Percentiles rank a stretch among this genome's conserved stretches.
phyloP scores from a whole-genome alignment of 2,888 invertebrate species.

The Macrosoma leucophasiata region DNA sequence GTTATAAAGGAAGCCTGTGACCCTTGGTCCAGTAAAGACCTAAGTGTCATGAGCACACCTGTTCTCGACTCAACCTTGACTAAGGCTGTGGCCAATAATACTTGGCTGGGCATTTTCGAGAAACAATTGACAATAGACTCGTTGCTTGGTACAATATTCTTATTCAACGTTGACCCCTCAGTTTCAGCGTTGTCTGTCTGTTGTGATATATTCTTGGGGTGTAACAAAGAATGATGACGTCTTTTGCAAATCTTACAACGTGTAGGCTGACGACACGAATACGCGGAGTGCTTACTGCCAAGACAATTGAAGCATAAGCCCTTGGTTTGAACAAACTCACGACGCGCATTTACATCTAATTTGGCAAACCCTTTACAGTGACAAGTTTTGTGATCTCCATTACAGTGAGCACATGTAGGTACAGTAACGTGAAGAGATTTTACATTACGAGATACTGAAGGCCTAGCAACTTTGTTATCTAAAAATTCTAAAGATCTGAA shows the following conservation, averaged over 20 bases:
- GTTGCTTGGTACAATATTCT: no score
- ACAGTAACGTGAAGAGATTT: constrained; percentile 2
- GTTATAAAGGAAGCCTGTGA: constrained; percentile 15
- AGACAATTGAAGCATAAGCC: constrained; percentile 29
- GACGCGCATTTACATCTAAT: constrained; percentile 12
- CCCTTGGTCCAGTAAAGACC: constrained; percentile 15
- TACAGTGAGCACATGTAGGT: constrained; percentile 23
- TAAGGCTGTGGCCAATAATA: constrained; percentile 29
- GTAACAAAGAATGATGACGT: constrained; percentile 24
- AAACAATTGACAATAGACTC: background rate
- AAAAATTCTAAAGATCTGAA: constrained; percentile 25
- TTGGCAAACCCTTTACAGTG: constrained; percentile 25
- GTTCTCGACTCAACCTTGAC: constrained; percentile 21
- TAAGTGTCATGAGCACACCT: background rate
- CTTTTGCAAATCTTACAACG: constrained; percentile 20
- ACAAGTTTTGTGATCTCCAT: constrained; percentile 23
- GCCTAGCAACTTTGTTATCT: constrained; percentile 15
- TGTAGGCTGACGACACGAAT: constrained; percentile 15
- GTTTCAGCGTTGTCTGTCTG: background rate
- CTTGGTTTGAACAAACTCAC: constrained; percentile 21
- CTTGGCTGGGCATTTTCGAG: constrained; percentile 9
- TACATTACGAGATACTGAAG: background rate
- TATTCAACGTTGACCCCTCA: background rate
- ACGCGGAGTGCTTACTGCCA: constrained; percentile 22
- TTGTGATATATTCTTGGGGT: constrained; percentile 10